Base-by-base conservation (phyloP, 2,888 invertebrate genomes). In the Diarsia mendica region DNA sequence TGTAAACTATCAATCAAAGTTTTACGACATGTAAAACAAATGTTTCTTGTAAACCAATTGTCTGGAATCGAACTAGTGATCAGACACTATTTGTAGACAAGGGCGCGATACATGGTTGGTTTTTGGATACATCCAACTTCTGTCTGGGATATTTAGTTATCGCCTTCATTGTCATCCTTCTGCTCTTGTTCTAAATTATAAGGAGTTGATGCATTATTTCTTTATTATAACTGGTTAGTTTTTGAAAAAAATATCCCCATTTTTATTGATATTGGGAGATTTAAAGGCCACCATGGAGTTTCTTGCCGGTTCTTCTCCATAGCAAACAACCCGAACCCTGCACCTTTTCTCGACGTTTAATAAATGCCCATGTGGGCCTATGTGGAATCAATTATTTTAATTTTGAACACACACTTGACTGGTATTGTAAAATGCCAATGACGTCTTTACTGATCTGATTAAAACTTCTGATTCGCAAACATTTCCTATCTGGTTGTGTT, bases 1-100 rank as follows among this genome's bases (percentile, higher is more conserved):
- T 89, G 91, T 94, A 94, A 94, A 94, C 94, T 92, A 95, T 95
- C 95, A 95, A 95, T 96, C 95, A 95, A 92, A 92, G 92, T 94
- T 96, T 95, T 93, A 96, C 95, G 93, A 91, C 89, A 90, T 87
- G 90, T 92, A 92, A 92, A 94, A 95, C 95, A 95, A 93, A 92
- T 90, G 93, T 90, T 92, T 89, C 90, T 91, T 91, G 92, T 93
- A 90, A 92, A 92, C 92, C 90, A 90, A 95, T 95, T 94, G 94
- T 95, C 93, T 94, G 86, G 87, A 88, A 87, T 84, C 87, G 88
- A 89, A 87, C 91, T 89, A 91, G 90, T 90, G 91, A 89, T 89
- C 88, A 85, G 71, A 74, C 71, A 80, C 88, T 90, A 90, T 91
- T 90, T 90, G 82, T 86, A 88, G 79, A 78, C 76, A 77, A 79